Evolutionary conservation across 2,113 vertebrate species (phyloP).

Genomic region (Acrocephalus kingi): DNA sequence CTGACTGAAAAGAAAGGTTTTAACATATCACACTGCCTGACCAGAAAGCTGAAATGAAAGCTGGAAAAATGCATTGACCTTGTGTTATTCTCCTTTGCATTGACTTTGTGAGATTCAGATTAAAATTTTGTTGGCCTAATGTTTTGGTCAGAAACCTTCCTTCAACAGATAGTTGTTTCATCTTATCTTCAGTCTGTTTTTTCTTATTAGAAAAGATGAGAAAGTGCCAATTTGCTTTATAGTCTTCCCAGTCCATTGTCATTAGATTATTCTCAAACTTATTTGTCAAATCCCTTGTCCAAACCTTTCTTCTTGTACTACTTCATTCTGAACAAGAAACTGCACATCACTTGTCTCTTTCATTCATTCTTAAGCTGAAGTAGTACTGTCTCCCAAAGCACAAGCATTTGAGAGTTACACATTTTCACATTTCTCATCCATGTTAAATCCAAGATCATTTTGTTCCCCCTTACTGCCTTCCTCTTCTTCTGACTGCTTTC

Average conservation of each 20-base stretch:
- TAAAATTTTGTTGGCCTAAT: not conserved
- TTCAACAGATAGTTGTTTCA: not conserved
- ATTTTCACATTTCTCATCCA: slow-evolving; percentile 33
- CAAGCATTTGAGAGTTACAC: not conserved
- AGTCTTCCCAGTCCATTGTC: not conserved
- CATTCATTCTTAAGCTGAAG: slow-evolving; percentile 17
- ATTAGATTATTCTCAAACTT: not conserved
- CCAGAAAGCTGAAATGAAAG: slow-evolving; percentile 17
- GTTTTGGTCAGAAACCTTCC: not conserved
- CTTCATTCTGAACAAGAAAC: slow-evolving; percentile 7
- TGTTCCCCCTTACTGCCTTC: not conserved
- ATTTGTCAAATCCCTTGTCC: not conserved
- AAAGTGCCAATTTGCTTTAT: not conserved
- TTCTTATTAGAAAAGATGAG: not conserved
- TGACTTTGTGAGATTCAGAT: not conserved
- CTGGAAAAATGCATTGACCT: slow-evolving; percentile 16
- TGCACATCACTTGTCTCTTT: not conserved
- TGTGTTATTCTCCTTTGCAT: not conserved
- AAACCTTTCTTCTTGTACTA: not conserved
- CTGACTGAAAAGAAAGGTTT: slow-evolving; percentile 22
- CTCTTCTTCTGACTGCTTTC: not conserved
- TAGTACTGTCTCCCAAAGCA: not conserved
- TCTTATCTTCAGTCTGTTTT: not conserved
- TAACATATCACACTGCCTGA: not conserved
- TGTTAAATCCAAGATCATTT: slow-evolving; percentile 29